Base-by-base conservation (phyloP, 2,113 vertebrate species). In the Chloropsis hardwickii region DNA sequence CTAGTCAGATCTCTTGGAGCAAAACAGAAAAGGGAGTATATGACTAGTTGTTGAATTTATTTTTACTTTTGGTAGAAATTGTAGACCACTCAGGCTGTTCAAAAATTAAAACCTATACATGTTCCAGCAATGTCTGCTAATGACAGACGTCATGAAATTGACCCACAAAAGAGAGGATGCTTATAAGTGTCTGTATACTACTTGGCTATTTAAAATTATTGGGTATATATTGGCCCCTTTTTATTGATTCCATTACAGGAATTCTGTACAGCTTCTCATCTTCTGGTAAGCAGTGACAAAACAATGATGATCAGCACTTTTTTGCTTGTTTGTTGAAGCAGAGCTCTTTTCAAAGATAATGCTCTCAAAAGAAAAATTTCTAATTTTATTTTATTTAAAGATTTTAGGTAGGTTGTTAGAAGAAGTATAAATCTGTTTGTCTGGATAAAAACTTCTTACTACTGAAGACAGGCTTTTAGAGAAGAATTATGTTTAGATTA, bases 181-280 rank as follows among this genome's bases (percentile, higher is more conserved):
- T 65, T 58, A 2, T 22, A 73, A 64, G 2, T 24, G 7, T 40
- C 23, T 62, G 3, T 51, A 4, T 58, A 13, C 5, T 66, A 10
- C 5, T 37, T 58, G 8, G 13, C 10, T 83, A 23, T 50, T 64
- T 78, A 29, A 64, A 84, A 81, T 56, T 47, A 45, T 3, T 35
- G 16, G 3, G 0, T 40, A 50, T 37, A 11, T n/a, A 12, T 35
- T 27, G 19, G 37, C 12, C 2, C 8, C 9, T 45, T 51, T 18
- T 27, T 70, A 78, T 19, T 74, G 11, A 71, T 84, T 70, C 21
- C 6, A 11, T 28, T 62, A 20, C 5, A 70, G 10, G 57, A 37
- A 60, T 60, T 27, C 35, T 60, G 57, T 60, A 51, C 20, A 64
- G 12, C 13, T 87, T 74, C 65, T 54, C 14, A 47, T 62, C 83